Evolutionary conservation across 2,113 vertebrate genomes (phyloP), one percentile per base, ranked within the genome.

Genomic region (Petaurus breviceps): DNA sequence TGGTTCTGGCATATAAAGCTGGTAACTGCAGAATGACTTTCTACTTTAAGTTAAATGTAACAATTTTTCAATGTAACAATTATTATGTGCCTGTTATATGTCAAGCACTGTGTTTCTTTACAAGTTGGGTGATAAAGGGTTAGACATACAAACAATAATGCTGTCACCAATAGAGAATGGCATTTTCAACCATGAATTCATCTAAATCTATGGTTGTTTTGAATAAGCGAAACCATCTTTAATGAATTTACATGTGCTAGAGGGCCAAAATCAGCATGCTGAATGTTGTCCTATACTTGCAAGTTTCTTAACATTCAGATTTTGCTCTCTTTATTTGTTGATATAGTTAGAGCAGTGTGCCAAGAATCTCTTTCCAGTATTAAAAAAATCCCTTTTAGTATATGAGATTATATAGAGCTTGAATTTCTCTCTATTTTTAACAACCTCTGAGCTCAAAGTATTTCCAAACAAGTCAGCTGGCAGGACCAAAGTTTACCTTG

Each of bases 401-500:
- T 0, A 95, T 23, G 22, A 16, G 51, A 90, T 95, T 96, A 25
- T 31, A 97, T 96, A 52, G 4, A 8, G 68, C 8, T 96, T 96
- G 95, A 95, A 95, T 91, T 95, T 96, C 51, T 46, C 90, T 89
- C 43, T 92, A 91, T 93, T 97, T 96, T 97, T 50, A 96, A 68
- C 26, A 98, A 97, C 53, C n/a, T 96, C 61, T 54, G 51, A 95
- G 92, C 95, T 93, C 97, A 98, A 98, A 98, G 96, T 96, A 97
- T 97, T 95, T 96, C 57, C 51, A 95, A 92, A 89, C 61, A 91
- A 93, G 94, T 95, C 97, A 97, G 52, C 95, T 96, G 97, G 92
- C 96, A 96, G 28, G 46, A 95, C 90, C 96, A 61, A 37, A 37
- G 57, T 68, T 68, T 68, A 68, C 57, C 57, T 68, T 68, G 57